Evolutionary conservation across 1,140 invertebrate species (phyloP), one percentile per base, ranked within the genome.

Genomic region (Oreohelix idahoensis): DNA sequence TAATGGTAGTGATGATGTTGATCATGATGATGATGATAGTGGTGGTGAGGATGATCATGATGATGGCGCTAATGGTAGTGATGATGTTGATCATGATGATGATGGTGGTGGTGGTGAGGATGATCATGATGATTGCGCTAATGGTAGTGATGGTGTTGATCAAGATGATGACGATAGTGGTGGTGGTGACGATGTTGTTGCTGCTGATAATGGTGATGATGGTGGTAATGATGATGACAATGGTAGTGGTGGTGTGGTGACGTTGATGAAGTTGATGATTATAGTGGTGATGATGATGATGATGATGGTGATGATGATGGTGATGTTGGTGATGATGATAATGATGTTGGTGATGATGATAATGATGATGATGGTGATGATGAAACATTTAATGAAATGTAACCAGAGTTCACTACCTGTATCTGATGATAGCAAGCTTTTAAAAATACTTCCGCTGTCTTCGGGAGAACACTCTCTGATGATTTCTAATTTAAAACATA

Each of bases 291-390:
- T 73, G 70, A 73, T 73, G 70, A 36, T 73, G 70, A 73, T 73
- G 70, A 73, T 73, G 70, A 73, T 73, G 70, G n/a, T 73, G 70
- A 73, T 73, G 70, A 73, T 73, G 70, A 36, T 73, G 70, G 35
- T 73, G 70, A 73, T 73, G 70, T 15, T 23, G 17, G 23, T 45
- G 15, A 15, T 45, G 42, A 45, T 45, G 42, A 45, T 45, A 15
- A 45, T 45, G 42, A 15, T 45, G 42, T 8, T 45, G 42, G 15
- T 45, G 42, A 45, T 45, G 42, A 15, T 45, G 42, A 45, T 45
- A 15, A 45, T 45, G 42, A 45, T 45, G 42, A 15, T 45, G 42
- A 45, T 45, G 42, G 42, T 45, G 42, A 45, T 45, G 42, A 45
- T 45, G 42, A 45, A n/a, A n/a, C n/a, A n/a, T n/a, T n/a, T n/a